Conservation (phyloP, 2,113 vertebrate genomes). For the Noctilio leporinus region DNA sequence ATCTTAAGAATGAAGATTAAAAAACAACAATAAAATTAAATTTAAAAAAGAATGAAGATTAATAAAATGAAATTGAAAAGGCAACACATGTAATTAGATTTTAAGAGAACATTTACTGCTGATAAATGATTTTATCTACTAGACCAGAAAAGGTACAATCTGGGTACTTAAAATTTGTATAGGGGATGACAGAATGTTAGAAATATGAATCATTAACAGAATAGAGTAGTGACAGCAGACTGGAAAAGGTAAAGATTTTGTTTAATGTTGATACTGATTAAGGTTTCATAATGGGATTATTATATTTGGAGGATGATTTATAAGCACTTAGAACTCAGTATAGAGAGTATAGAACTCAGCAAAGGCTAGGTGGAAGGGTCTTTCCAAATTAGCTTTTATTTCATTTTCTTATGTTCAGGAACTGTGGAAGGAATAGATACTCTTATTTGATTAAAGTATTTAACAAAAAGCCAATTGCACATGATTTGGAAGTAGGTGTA, state of each 20-base stretch:
- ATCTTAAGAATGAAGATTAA: background rate
- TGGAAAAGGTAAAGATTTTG: background rate
- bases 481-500: background rate
- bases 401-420: constrained; percentile 8
- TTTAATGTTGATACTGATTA: background rate
- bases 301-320: background rate
- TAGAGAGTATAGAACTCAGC: background rate
- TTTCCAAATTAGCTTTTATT: background rate
- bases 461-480: background rate
- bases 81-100: background rate
- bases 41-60: constrained; percentile 15
- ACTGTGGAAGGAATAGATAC: background rate
- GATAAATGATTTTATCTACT: background rate
- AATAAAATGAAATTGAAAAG: constrained; percentile 12
- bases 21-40: constrained; percentile 3
- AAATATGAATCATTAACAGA: background rate
- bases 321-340: background rate
- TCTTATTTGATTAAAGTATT: background rate
- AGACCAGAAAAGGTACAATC: background rate
- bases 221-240: background rate
- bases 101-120: background rate
- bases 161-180: background rate
- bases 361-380: background rate
- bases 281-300: background rate
- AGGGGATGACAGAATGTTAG: background rate